phyloP scores from a whole-genome alignment of 2,113 vertebrate genomes.

The Triplophysa tibetana region DNA sequence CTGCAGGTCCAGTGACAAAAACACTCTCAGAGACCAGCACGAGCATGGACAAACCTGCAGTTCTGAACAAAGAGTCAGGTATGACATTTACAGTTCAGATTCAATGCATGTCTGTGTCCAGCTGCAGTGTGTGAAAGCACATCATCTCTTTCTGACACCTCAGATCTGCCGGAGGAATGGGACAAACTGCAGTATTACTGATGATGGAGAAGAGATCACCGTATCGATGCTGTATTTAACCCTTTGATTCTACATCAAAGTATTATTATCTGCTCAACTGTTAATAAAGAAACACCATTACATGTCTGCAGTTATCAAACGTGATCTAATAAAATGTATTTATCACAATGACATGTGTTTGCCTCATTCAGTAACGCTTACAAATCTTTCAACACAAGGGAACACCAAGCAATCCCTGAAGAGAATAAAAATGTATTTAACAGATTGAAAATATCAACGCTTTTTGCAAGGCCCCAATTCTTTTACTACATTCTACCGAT shows the following conservation, averaged over 20 bases:
- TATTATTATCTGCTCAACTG: not conserved
- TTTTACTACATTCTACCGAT: slow-evolving; percentile 2
- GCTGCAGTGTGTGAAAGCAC: not conserved
- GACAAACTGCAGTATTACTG: slow-evolving; percentile 65
- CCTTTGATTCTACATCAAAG: not conserved
- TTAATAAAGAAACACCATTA: not conserved
- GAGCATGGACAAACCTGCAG: slow-evolving; percentile 47
- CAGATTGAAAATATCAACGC: not conserved
- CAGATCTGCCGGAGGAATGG: slow-evolving; percentile 71
- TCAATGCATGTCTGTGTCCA: not conserved
- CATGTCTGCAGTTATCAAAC: slow-evolving; percentile 20
- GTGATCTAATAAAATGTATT: slow-evolving; percentile 23
- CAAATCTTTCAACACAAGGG: slow-evolving; percentile 52
- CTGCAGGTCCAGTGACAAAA: slow-evolving; percentile 61
- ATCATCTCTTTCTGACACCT: slow-evolving; percentile 49
- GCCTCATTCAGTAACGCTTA: not conserved
- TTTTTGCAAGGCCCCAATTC: not conserved
- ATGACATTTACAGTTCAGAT: slow-evolving; percentile 18
- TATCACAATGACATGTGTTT: slow-evolving; percentile 5
- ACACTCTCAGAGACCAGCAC: slow-evolving; percentile 53
- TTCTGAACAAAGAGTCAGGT: slow-evolving; percentile 64
- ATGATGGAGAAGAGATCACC: slow-evolving; percentile 52
- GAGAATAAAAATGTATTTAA: slow-evolving; percentile 38
- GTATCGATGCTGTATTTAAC: slow-evolving; percentile 9
- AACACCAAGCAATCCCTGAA: slow-evolving; percentile 51